A percentile compares a stretch with the other conserved stretches of the same genome.
phyloP scores from a whole-genome alignment of 2,888 invertebrate genomes.

The Rhabditoides inermis region DNA sequence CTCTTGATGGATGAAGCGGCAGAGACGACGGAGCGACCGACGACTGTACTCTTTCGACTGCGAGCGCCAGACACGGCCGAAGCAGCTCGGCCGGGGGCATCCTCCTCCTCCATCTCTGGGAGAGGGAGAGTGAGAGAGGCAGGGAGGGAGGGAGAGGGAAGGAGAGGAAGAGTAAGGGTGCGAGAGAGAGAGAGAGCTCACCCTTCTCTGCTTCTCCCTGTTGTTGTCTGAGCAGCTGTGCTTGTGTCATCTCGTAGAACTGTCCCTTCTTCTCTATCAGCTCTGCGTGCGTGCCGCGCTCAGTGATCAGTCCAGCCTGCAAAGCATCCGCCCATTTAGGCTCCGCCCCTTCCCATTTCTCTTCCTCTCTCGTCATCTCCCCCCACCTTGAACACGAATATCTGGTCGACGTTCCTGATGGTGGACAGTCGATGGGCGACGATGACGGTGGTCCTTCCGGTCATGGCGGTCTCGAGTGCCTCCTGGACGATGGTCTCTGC shows the following conservation, averaged over 20 bases:
- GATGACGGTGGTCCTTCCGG: slow-evolving; percentile 56
- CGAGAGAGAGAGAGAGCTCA: too few species aligned
- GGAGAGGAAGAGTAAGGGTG: too few species aligned
- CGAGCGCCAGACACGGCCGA: too few species aligned
- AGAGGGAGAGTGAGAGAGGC: too few species aligned
- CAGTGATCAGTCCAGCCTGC: slow-evolving; percentile 53
- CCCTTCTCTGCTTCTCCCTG: slow-evolving; percentile 20
- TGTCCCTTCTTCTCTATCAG: slow-evolving; percentile 51
- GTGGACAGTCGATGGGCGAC: slow-evolving; percentile 59
- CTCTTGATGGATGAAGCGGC: too few species aligned
- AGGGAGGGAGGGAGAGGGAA: too few species aligned
- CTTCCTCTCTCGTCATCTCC: background rate
- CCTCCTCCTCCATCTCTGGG: too few species aligned
- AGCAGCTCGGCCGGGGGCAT: too few species aligned
- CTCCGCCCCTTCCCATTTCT: background rate
- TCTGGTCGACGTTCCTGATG: slow-evolving; percentile 57
- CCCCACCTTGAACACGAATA: slow-evolving; percentile 43
- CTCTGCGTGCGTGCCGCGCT: slow-evolving; percentile 56
- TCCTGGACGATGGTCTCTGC: slow-evolving; percentile 45
- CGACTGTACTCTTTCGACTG: too few species aligned
- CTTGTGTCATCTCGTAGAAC: slow-evolving; percentile 56
- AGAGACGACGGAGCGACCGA: too few species aligned
- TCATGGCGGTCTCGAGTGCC: slow-evolving; percentile 59
- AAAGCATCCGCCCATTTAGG: background rate
- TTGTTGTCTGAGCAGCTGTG: slow-evolving; percentile 50